Conservation (phyloP, 2,113 vertebrate species). For the Alethe diademata region DNA sequence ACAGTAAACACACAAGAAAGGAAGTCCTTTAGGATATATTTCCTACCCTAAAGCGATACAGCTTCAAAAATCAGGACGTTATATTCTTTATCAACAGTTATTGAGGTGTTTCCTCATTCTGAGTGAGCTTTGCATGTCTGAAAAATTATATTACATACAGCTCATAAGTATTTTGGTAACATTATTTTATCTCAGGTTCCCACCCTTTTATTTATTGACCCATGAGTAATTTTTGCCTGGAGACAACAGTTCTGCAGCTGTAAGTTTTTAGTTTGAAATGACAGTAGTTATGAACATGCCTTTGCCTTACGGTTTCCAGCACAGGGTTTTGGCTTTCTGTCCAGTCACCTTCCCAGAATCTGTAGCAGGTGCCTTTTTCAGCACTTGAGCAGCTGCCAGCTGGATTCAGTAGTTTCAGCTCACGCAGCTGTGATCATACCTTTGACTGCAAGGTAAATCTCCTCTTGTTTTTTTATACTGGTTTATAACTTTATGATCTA, state of each 20-base stretch:
- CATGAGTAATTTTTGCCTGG: background rate
- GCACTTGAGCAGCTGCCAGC: background rate
- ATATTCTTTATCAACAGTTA: background rate
- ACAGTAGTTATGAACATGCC: background rate
- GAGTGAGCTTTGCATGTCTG: background rate
- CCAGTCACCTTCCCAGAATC: background rate
- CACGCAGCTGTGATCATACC: background rate
- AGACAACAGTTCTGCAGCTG: background rate
- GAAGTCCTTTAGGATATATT: background rate
- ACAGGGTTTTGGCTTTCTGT: background rate
- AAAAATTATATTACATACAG: background rate
- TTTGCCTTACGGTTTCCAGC: background rate
- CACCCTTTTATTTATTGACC: background rate
- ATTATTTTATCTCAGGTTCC: background rate
- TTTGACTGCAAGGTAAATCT: background rate
- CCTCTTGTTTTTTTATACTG: background rate
- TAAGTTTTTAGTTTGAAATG: background rate
- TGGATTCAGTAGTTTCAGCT: background rate
- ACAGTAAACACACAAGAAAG: background rate
- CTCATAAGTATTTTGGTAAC: background rate
- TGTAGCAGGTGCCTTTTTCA: background rate
- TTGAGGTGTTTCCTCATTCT: background rate
- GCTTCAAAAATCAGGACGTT: background rate
- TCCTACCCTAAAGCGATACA: background rate
- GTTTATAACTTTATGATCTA: background rate